Evolutionary conservation across 2,888 invertebrate genomes (phyloP).

Genomic region (Campoletis raptor): DNA sequence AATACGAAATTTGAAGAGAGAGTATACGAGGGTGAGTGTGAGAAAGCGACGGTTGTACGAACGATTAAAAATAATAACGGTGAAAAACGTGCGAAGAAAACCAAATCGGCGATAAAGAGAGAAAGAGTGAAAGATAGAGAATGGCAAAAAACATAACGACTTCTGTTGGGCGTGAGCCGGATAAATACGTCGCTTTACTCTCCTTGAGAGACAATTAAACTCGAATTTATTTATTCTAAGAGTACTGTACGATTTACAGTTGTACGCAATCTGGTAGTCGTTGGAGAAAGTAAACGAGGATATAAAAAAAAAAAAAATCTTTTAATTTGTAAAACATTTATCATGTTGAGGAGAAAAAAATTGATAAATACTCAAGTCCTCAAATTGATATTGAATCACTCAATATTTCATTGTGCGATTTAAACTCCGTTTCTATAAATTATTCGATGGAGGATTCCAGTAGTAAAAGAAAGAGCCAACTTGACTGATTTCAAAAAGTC

Average conservation of each 20-base stretch:
- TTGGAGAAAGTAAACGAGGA: background rate
- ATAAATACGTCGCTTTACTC: slow-evolving; percentile 56
- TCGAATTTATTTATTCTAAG: slow-evolving; percentile 64
- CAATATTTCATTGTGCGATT: background rate
- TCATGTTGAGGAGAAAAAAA: background rate
- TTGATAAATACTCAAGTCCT: background rate
- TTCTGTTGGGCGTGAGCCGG: slow-evolving; percentile 39
- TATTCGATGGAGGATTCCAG: background rate
- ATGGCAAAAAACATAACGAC: slow-evolving; percentile 66
- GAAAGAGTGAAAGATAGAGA: slow-evolving; percentile 65
- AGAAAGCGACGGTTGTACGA: slow-evolving; percentile 44
- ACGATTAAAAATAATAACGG: slow-evolving; percentile 67
- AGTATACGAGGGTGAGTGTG: slow-evolving; percentile 6
- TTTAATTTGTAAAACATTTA: background rate
- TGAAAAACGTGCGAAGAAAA: slow-evolving; percentile 62
- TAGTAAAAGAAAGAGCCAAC: background rate
- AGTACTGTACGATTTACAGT: background rate
- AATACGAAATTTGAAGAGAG: slow-evolving; percentile 35
- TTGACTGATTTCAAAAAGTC: background rate
- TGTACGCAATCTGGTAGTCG: slow-evolving; percentile 24
- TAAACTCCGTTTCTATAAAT: background rate
- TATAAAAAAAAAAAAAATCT: background rate
- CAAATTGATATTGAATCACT: background rate
- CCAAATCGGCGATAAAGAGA: slow-evolving; percentile 57
- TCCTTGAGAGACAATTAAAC: slow-evolving; percentile 67